Evolutionary conservation across 2,888 invertebrate genomes (phyloP).

Genomic region (Cataglyphis livida): DNA sequence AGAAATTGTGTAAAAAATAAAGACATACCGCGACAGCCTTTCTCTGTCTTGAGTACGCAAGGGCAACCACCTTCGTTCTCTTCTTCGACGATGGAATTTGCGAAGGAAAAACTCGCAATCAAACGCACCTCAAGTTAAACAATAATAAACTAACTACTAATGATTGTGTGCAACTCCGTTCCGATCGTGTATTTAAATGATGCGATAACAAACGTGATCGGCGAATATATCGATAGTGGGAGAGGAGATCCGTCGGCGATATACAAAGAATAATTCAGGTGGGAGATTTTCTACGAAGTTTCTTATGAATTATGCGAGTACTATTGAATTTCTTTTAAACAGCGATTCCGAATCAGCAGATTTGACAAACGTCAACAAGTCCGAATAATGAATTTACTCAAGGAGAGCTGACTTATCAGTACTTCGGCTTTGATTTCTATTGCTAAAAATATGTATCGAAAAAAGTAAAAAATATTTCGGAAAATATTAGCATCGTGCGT

Average conservation of each 20-base stretch:
- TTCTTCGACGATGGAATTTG: not conserved
- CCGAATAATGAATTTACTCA: constrained; percentile 1
- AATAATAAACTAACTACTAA: not conserved
- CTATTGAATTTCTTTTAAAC: constrained; percentile 4
- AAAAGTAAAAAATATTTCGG: not conserved
- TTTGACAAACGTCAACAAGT: not conserved
- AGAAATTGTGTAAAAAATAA: not conserved
- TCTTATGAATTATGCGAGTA: not conserved
- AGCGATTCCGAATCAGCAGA: not conserved
- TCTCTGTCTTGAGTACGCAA: not conserved
- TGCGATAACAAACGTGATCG: not conserved
- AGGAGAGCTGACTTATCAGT: not conserved
- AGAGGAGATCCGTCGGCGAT: constrained; percentile 3
- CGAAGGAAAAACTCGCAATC: constrained; percentile 20
- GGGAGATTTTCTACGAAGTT: not conserved
- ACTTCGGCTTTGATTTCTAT: not conserved
- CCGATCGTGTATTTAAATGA: constrained; percentile 38
- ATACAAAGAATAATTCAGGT: constrained; percentile 28
- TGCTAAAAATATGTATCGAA: not conserved
- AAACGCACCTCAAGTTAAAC: not conserved
- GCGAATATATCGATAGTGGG: constrained; percentile 37
- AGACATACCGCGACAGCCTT: not conserved
- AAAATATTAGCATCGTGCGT: not conserved
- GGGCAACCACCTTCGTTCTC: not conserved
- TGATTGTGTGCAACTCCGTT: not conserved